These are phyloP conservation scores for Baronia brevicornis DNA, from an alignment of 2,888 invertebrate species.

Conservation along the genomic window DNA sequence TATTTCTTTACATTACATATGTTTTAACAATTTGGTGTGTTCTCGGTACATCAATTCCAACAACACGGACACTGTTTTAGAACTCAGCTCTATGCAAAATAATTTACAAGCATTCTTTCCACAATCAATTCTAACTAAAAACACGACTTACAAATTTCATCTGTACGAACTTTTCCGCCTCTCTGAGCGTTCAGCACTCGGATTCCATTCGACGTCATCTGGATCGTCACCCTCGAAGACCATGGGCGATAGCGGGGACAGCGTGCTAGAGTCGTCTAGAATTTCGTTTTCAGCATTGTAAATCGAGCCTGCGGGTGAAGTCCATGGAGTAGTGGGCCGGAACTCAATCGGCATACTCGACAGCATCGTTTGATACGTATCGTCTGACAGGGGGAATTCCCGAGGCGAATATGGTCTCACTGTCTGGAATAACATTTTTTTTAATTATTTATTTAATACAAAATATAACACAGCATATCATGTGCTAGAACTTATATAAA, in stretches of 20 bases:
- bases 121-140: slow-evolving; percentile 6
- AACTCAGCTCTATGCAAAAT: no score
- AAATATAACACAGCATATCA: neutral
- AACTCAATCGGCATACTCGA: slow-evolving; percentile 81
- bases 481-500: no score
- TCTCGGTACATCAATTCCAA: no score
- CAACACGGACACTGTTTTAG: no score
- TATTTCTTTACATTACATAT: no score
- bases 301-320: slow-evolving; percentile 12
- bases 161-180: slow-evolving; percentile 43
- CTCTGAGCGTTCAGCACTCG: slow-evolving; percentile 46
- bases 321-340: slow-evolving; percentile 32
- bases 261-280: slow-evolving; percentile 31
- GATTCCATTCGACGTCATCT: slow-evolving; percentile 90
- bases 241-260: slow-evolving; percentile 44
- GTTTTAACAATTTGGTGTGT: no score
- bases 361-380: slow-evolving; percentile 80
- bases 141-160: slow-evolving; percentile 23
- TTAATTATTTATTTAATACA: slow-evolving; percentile 19
- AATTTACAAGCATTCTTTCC: no score
- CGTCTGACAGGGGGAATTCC: slow-evolving; percentile 83
- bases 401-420: slow-evolving; percentile 85
- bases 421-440: slow-evolving; percentile 55
- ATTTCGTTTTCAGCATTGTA: slow-evolving; percentile 20
- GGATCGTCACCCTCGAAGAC: slow-evolving; percentile 85